Conservation (phyloP, 2,888 invertebrate species). For the Agonopterix alstromeriana region DNA sequence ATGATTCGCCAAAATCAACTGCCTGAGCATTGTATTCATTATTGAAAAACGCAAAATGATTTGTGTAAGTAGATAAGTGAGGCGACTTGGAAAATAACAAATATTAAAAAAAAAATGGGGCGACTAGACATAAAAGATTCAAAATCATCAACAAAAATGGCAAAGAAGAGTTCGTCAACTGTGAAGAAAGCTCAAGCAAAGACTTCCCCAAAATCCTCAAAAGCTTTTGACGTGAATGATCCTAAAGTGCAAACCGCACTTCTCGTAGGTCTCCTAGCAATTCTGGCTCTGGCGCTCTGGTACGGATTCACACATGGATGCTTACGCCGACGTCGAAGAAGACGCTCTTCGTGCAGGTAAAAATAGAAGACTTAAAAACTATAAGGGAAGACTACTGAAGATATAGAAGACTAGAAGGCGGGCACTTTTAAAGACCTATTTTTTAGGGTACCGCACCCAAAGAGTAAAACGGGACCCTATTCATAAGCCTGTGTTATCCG, state of each 20-base stretch:
- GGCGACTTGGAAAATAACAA: background rate
- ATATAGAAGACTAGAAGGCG: too few relatives aligned
- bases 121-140: constrained; percentile 17
- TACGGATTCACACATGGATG: background rate
- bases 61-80: too few relatives aligned
- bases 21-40: too few relatives aligned
- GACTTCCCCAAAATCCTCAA: background rate
- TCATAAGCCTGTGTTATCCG: too few relatives aligned
- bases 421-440: too few relatives aligned
- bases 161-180: constrained; percentile 20
- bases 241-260: constrained; percentile 1
- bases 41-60: too few relatives aligned
- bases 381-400: too few relatives aligned
- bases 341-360: too few relatives aligned
- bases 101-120: constrained; percentile 26
- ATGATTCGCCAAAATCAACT: too few relatives aligned
- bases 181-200: constrained; percentile 6
- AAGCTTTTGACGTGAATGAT: background rate
- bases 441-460: too few relatives aligned
- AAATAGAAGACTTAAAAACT: too few relatives aligned
- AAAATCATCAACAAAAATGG: constrained; percentile 24
- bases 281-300: constrained; percentile 1
- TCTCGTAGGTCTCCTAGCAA: constrained; percentile 2
- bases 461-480: too few relatives aligned
- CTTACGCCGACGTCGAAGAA: background rate